phyloP scores from a whole-genome alignment of 2,113 vertebrate genomes.

The Microcebus ravelobensis region DNA sequence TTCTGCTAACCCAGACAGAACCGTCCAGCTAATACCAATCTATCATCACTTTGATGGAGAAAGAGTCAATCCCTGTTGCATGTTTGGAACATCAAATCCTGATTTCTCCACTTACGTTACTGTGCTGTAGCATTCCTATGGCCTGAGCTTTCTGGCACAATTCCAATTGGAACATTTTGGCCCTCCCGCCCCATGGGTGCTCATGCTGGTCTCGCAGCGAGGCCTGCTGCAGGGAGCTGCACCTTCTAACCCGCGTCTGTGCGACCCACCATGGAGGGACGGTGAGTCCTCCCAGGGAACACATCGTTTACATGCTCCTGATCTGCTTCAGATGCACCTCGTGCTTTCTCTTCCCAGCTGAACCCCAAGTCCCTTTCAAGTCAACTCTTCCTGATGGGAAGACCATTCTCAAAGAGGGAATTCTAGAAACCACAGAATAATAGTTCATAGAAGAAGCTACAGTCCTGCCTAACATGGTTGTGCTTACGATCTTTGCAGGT shows the following conservation, averaged over 20 bases:
- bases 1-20: background rate
- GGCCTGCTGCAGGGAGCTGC: background rate
- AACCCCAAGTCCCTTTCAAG: background rate
- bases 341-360: background rate
- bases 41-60: background rate
- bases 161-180: background rate
- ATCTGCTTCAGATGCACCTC: background rate
- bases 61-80: background rate
- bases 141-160: background rate
- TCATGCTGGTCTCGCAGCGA: background rate
- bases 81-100: background rate
- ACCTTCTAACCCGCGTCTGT: background rate
- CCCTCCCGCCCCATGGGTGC: background rate
- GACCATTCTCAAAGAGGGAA: background rate
- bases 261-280: too few species aligned
- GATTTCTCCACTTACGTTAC: background rate
- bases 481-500: background rate
- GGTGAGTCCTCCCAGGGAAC: too few species aligned
- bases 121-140: background rate
- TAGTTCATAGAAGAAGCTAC: background rate
- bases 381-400: background rate
- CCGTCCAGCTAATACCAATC: background rate
- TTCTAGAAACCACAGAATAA: background rate
- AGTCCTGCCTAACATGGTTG: background rate
- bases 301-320: accelerated